phyloP scores from a whole-genome alignment of 2,113 vertebrate species.

The Malurus alboscapulatus region DNA sequence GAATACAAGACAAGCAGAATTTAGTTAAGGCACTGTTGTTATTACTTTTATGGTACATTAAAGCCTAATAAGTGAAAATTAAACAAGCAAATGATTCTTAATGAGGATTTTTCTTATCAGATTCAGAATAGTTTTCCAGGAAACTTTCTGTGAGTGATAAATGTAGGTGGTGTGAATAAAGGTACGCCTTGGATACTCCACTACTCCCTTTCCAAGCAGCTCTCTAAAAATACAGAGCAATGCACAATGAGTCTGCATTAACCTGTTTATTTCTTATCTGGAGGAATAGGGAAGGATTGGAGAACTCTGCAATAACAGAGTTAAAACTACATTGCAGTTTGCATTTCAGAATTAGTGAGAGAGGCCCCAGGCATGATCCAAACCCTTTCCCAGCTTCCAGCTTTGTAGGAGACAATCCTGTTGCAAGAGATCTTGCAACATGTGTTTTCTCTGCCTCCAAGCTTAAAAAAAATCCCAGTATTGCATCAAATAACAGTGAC shows the following conservation, averaged over 20 bases:
- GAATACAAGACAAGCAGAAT: neutral
- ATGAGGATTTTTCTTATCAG: constrained; percentile 44
- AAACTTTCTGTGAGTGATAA: neutral
- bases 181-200: neutral
- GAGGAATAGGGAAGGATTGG: neutral
- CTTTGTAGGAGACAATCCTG: neutral
- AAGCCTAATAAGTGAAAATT: constrained; percentile 33
- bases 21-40: constrained; percentile 16
- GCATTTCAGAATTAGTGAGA: neutral
- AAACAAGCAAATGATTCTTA: constrained; percentile 41
- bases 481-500: neutral
- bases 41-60: constrained; percentile 27
- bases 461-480: neutral
- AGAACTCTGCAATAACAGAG: neutral
- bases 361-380: neutral
- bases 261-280: neutral
- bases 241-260: neutral
- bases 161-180: neutral
- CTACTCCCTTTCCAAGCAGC: neutral
- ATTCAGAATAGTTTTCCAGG: neutral
- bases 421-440: neutral
- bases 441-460: neutral
- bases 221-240: neutral
- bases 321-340: neutral
- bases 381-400: neutral